Evolutionary conservation across 2,113 vertebrate genomes (phyloP), one percentile per base, ranked within the genome.

Genomic region (Paradisaea rubra): DNA sequence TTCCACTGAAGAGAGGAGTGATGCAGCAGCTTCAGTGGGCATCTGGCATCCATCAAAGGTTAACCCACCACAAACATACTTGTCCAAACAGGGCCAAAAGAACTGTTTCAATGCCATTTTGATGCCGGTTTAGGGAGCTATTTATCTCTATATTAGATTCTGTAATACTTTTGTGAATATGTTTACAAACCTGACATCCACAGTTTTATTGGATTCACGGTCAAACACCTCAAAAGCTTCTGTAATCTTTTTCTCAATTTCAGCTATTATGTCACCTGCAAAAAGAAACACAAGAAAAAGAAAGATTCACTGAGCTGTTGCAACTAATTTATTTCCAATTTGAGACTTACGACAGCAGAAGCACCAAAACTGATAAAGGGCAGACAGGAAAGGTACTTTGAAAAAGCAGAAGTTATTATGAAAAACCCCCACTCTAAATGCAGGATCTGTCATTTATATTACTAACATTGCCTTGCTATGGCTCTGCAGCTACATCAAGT

Each of bases 181-280:
- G 88, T 84, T 91, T 95, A 89, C 98, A 98, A 97, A 99, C 99
- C 99, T 98, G 94, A 98, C 98, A 95, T 99, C 98, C 96, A 99
- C 99, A 41, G 98, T 99, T 94, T 98, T 98, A 97, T 98, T 98
- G 6, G 80, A 86, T 68, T 99, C 97, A 39, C 98, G 98, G 97
- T 99, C 99, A 98, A 99, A 99, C 17, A 98, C 97, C 76, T 99
- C 97, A 98, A 99, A 99, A 47, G 99, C 98, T 9, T 98, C 97
- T 64, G 49, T 98, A 91, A 99, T 98, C 96, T 97, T 99, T 96
- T 97, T 98, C 60, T 99, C 97, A 56, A 98, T 77, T n/a, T 98
- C 98, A 89, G 97, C 94, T 86, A 98, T 50, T 16, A 44, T 3
- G 3, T 9, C 11, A 79, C 98, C 99, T 99, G 96, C 53, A 97